Evolutionary conservation across 2,888 invertebrate genomes (phyloP), one percentile per base, ranked within the genome.

Genomic region (Drosophila prolongata): DNA sequence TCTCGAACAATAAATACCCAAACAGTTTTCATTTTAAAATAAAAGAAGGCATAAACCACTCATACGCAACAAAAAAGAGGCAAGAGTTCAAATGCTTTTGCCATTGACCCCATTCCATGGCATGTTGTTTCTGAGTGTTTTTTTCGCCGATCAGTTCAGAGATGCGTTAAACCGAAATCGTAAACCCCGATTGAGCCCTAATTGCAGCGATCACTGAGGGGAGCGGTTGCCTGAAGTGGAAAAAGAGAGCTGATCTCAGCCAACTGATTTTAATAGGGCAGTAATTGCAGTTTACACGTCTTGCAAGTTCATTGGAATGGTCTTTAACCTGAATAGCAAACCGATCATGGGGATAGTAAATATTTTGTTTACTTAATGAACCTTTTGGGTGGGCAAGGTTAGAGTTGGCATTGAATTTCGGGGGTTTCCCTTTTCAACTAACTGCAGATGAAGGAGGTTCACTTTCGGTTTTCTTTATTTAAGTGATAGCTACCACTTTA

Each of bases 21-120:
- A 16, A 68, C 60, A 71, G 58, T 67, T 57, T 70, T 43, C 47
- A 60, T 37, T 44, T 58, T 40, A 34, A 69, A 68, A 60, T 9
- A 43, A 52, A 62, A 55, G 53, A 57, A 66, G 49, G 46, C 64
- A 71, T 64, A 73, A 70, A 57, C 56, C 56, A 52, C 40, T 19
- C 55, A 30, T 30, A 30, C 30, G 30, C 6, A 2, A 38, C 34
- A n/a, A 46, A 66, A 57, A 64, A 80, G 53, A 74, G 54, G 58
- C 72, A 75, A 80, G 69, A 89, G 84, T 89, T 89, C 89, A 85
- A 84, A 89, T 76, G 87, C 77, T 72, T 87, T 89, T 89, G 84
- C 79, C 89, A 80, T 85, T 85, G 84, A 85, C 84, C 84, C 81
- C 89, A 66, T 85, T 84, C 65, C 14, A 38, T 54, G 30, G n/a